These are phyloP conservation scores for Phenganax stokvisi DNA, from an alignment of 92 coral and sea anemone genomes.

Conservation along the genomic window DNA sequence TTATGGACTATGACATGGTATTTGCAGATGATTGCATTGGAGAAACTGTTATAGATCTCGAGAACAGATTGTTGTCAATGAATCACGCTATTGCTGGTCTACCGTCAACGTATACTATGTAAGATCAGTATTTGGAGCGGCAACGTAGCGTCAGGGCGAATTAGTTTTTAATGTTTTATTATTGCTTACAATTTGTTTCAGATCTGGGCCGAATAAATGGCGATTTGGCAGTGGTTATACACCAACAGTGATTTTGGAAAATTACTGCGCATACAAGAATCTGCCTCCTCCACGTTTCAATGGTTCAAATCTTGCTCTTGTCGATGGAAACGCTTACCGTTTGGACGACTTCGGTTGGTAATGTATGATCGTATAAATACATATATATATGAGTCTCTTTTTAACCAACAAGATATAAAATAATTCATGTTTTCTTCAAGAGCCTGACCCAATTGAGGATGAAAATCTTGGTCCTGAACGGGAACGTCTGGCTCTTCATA, in stretches of 20 bases:
- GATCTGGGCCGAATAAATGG: conserved; percentile 92
- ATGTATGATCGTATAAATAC: not conserved
- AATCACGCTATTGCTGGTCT: conserved; percentile 79
- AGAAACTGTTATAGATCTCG: conserved; percentile 83
- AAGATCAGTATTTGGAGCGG: conserved; percentile 1
- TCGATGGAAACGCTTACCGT: conserved; percentile 55
- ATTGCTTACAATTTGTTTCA: conserved; percentile 16
- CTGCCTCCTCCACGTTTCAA: conserved; percentile 56
- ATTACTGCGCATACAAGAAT: conserved; percentile 57
- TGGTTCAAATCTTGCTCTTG: conserved; percentile 57
- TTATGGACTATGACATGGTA: conserved; percentile 85
- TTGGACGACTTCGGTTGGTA: conserved; percentile 82
- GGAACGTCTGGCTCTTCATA: conserved; percentile 82
- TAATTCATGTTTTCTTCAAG: not conserved
- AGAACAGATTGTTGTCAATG: conserved; percentile 76
- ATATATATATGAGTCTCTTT: too few species aligned
- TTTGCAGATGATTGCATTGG: conserved; percentile 87
- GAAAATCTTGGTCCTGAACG: conserved; percentile 73
- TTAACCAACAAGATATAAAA: too few species aligned
- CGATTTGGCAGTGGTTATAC: conserved; percentile 64
- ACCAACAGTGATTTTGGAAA: conserved; percentile 73
- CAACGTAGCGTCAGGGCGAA: not conserved
- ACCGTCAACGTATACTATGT: conserved; percentile 78
- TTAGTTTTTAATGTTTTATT: not conserved
- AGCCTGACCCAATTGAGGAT: conserved; percentile 37